A percentile compares a stretch with the other conserved stretches of the same genome.
Conservation (phyloP, 1,140 invertebrate species). For the Diuraphis noxia region DNA sequence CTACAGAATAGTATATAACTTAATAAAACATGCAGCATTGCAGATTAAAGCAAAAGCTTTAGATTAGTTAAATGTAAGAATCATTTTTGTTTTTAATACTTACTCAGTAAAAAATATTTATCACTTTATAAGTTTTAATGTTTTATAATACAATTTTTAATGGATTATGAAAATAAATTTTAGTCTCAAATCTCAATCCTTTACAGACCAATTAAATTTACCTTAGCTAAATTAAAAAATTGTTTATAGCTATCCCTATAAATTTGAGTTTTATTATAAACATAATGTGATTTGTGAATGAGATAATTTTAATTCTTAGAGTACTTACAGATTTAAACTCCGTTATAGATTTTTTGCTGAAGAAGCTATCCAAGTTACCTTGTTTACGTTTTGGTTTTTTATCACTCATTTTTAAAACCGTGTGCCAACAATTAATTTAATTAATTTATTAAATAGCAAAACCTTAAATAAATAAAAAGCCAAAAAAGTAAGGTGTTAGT, state of each 20-base stretch:
- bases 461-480: neutral
- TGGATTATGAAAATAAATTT: neutral
- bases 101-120: neutral
- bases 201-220: neutral
- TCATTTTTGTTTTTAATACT: slow-evolving; percentile 17
- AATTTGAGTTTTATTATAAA: neutral
- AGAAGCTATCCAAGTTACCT: slow-evolving; percentile 13
- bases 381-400: neutral
- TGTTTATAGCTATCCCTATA: neutral
- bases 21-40: neutral
- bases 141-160: slow-evolving; percentile 1
- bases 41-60: neutral
- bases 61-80: slow-evolving; percentile 17
- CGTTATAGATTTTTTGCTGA: neutral
- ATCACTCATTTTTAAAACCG: slow-evolving; percentile 7
- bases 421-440: neutral
- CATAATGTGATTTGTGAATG: neutral
- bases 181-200: neutral
- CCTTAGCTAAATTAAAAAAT: neutral
- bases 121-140: neutral
- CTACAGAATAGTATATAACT: neutral
- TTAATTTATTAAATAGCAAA: neutral
- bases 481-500: neutral
- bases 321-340: slow-evolving; percentile 15
- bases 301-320: neutral